Evolutionary conservation across 1,140 invertebrate species (phyloP), one percentile per base, ranked within the genome.

Genomic region (Euwallacea fornicatus): DNA sequence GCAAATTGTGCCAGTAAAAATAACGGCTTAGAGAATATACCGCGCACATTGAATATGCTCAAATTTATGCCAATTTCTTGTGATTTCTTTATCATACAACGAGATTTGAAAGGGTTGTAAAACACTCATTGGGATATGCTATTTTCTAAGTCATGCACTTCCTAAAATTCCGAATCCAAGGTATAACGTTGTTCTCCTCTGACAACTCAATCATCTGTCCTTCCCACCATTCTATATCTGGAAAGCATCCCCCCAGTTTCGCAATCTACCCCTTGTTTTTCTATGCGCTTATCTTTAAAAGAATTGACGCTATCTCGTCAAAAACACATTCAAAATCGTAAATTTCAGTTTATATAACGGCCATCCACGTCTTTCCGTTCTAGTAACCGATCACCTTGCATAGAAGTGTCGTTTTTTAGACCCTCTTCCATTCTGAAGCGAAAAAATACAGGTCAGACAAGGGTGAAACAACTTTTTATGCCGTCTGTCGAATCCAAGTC

Each of bases 391-490:
- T 46, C n/a, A 44, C 41, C n/a, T 64, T 21, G 7, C 47, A 11
- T 53, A 47, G 43, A 47, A 47, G 7, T 42, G 41, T 53, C 47
- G 44, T 50, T 64, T 64, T 64, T 64, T 61, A 61, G 42, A 16
- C 62, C 62, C 62, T 33, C 21, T 53, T 64, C 47, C 13, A 15
- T n/a, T 13, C n/a, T 13, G 0, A 21, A 50, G 21, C 11, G 47
- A 64, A 64, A 64, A 64, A 64, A 64, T 47, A 47, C 62, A 50
- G 62, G 62, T 64, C 62, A 64, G 41, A n/a, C 62, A 64, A 56
- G 54, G 54, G 54, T 21, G 16, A 56, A 56, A 64, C 62, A 50
- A 50, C 62, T 66, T 66, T 66, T 66, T 66, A 55, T 54, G 13
- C 42, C 55, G 47, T 66, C 47, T 66, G 64, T 66, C 62, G 43